Evolutionary conservation across 1,140 invertebrate species (phyloP).

Genomic region (Orchesella cincta): DNA sequence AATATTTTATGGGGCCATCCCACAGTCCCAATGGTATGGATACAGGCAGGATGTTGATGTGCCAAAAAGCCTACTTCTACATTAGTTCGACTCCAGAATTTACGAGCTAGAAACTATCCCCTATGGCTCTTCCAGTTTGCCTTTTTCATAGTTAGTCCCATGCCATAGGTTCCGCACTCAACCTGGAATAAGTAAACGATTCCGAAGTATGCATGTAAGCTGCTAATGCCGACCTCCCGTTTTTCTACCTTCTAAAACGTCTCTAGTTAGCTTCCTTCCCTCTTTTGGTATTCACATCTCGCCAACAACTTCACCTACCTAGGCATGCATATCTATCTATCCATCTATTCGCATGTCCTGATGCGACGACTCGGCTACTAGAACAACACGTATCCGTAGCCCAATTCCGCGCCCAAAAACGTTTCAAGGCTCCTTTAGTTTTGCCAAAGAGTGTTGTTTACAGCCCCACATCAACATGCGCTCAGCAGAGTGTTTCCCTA

Average conservation of each 20-base stretch:
- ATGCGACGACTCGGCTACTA: too few relatives aligned
- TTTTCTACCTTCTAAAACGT: background rate
- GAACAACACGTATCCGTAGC: too few relatives aligned
- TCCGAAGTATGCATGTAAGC: too few relatives aligned
- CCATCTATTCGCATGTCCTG: too few relatives aligned
- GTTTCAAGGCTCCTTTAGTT: too few relatives aligned
- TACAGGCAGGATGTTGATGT: conserved; percentile 37
- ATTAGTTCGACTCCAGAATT: conserved; percentile 36
- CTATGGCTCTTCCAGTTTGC: conserved; percentile 8
- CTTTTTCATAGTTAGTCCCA: conserved; percentile 8
- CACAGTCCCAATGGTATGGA: conserved; percentile 8
- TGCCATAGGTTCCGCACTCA: background rate
- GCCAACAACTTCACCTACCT: background rate
- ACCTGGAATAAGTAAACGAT: background rate
- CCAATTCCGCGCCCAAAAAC: too few relatives aligned
- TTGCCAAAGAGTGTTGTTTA: too few relatives aligned
- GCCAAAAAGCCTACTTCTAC: conserved; percentile 33
- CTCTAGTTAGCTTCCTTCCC: background rate
- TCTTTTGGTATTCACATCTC: conserved; percentile 10
- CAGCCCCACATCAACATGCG: too few relatives aligned
- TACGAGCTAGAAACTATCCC: conserved; percentile 35
- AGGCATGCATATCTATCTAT: background rate
- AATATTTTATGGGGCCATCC: conserved; percentile 16
- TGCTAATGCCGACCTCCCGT: background rate
- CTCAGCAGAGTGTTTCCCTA: too few relatives aligned